Evolutionary conservation across 2,888 invertebrate species (phyloP), one percentile per base, ranked within the genome.

Genomic region (Limnephilus lunatus): DNA sequence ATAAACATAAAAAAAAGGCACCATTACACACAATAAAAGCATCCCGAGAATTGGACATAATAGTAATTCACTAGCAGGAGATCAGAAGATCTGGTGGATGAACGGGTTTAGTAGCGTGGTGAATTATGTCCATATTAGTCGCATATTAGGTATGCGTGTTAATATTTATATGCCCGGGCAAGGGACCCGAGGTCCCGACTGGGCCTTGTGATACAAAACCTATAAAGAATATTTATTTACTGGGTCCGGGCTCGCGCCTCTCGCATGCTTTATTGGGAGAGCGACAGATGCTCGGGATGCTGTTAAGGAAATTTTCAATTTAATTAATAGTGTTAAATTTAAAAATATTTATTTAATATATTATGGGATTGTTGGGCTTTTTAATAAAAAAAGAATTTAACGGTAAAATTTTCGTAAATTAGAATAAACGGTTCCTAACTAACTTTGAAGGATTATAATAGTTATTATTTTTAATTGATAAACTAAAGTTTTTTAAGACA

Each of bases 201-300:
- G n/a, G 3, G 35, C 9, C 14, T 89, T 81, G 80, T 89, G 89
- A 81, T 89, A 89, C 81, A 89, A 81, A 89, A 81, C 39, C 81
- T 44, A 89, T 89, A 89, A 89, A 89, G 89, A 89, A 89, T 89
- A 89, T 89, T 89, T 89, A 89, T 89, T 89, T 81, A 35, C 81
- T 14, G n/a, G 81, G 39, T n/a, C 7, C 39, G 39, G 81, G 15
- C 81, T 89, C 89, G 89, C 89, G 89, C 89, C 89, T 89, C 81
- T 32, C 32, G 81, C 9, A 81, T 89, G 89, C 89, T 89, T 89
- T 89, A 89, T 89, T 81, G 81, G 30, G 32, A 31, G 53, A 81
- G 25, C 7, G 31, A 14, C 68, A 53, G 39, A 3, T 14, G 89
- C 81, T 89, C 89, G 89, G n/a, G 81, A 44, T n/a, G 81, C 11